Evolutionary conservation across 2,888 invertebrate species (phyloP), one percentile per base, ranked within the genome.

Genomic region (Habroteleia sp.): DNA sequence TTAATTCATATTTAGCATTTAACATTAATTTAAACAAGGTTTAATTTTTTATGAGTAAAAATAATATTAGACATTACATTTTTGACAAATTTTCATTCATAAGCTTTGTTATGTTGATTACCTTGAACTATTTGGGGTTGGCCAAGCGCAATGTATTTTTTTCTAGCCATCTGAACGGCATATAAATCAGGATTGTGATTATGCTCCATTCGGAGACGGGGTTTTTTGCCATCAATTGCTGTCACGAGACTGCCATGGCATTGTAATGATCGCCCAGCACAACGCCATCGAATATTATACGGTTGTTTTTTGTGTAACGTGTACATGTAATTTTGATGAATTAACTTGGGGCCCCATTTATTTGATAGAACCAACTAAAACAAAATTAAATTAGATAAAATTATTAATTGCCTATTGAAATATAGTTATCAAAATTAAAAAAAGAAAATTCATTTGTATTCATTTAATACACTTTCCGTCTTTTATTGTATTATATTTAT

Each of bases 321-420:
- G 78, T 90, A 90, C 89, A 90, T 90, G 54, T 88, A 90, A 3
- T 89, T 89, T 5, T 83, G 83, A 74, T 90, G 87, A 52, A 90
- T 90, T 8, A 90, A 81, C 81, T 90, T 90, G 52, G 89, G 86
- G 0, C 90, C 90, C 0, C 90, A 90, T 80, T 90, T 90, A 77
- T 90, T 90, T 8, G 90, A 89, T 5, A 88, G 74, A 0, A 89
- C 87, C 25, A 89, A 79, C 85, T 77, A 25, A 50, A 63, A 3
- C 2, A 31, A 31, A 31, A 10, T 5, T 1, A 41, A 41, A 41
- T 41, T 37, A 13, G 0, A 35, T 13, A 35, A 20, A 3, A 20
- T 20, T 20, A 20, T 20, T 20, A 20, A 20, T 20, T n/a, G n/a
- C n/a, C n/a, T n/a, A 20, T 3, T 20, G 5, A 20, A 3, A 20